These are phyloP conservation scores for Drosophila albomicans DNA, from an alignment of 1,140 invertebrate species.

Conservation along the genomic window DNA sequence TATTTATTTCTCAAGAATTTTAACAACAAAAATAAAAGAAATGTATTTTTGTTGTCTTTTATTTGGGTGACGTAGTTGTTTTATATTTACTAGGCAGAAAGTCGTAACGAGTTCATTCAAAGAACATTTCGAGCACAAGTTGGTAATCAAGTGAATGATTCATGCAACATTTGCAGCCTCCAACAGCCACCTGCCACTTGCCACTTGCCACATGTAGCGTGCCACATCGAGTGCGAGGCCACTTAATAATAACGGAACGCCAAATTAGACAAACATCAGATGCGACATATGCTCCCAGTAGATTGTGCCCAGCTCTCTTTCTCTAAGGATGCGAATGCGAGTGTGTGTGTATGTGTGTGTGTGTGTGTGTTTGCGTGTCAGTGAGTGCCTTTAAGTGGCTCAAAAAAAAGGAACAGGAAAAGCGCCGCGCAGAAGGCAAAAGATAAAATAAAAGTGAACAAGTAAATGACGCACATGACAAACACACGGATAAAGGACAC, in stretches of 20 bases:
- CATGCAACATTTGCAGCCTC: constrained; percentile 33
- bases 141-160: constrained; percentile 39
- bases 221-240: constrained; percentile 37
- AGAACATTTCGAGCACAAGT: neutral
- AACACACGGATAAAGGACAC: constrained; percentile 40
- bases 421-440: constrained; percentile 1
- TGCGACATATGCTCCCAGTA: constrained; percentile 36
- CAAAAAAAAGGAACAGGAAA: constrained; percentile 8
- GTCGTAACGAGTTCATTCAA: constrained; percentile 1
- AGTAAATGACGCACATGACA: constrained; percentile 64
- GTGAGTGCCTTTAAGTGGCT: constrained; percentile 42
- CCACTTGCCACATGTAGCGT: constrained; percentile 9
- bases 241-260: constrained; percentile 52
- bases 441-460: constrained; percentile 61
- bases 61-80: no score
- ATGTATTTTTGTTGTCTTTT: no score
- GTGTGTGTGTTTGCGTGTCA: constrained; percentile 25
- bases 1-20: no score
- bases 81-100: neutral
- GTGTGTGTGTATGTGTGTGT: neutral
- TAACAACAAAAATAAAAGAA: no score
- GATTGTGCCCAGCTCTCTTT: neutral
- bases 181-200: neutral
- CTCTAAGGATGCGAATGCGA: no score
- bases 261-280: constrained; percentile 55